phyloP scores from a whole-genome alignment of 1,140 invertebrate genomes.

The Tetraneura akinire region DNA sequence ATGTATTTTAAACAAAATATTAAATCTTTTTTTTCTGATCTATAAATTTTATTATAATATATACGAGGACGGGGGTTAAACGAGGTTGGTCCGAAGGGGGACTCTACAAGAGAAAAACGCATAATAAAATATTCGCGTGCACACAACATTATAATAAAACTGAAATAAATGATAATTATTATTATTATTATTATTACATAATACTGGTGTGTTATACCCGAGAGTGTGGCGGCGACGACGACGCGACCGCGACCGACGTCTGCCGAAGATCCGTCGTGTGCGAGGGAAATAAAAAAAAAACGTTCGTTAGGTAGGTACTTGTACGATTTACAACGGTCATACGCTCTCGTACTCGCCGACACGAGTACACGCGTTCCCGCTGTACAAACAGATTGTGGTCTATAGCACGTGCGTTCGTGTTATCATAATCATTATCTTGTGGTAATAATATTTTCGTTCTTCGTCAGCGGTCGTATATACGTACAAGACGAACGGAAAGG shows the following conservation, averaged over 20 bases:
- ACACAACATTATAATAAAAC: neutral
- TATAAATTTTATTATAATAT: no score
- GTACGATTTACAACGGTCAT: neutral
- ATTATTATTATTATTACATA: constrained; percentile 8
- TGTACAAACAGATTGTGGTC: constrained; percentile 3
- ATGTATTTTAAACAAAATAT: no score
- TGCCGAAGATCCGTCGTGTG: constrained; percentile 2
- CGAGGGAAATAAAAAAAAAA: constrained; percentile 38
- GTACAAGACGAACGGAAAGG: no score
- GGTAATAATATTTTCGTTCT: neutral
- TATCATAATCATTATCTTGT: constrained; percentile 5
- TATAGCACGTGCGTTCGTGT: constrained; percentile 36
- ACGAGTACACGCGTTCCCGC: constrained; percentile 40
- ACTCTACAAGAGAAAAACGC: no score
- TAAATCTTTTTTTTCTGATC: no score
- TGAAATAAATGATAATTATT: neutral
- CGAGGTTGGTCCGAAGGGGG: no score
- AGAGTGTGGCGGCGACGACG: neutral
- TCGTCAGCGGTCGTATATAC: no score
- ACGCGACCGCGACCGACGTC: constrained; percentile 20
- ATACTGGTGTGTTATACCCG: constrained; percentile 1
- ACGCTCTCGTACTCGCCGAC: constrained; percentile 34
- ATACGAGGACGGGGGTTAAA: no score
- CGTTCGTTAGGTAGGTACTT: constrained; percentile 1
- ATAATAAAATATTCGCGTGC: no score